Base-by-base conservation (phyloP, 2,113 vertebrate species). In the Hemichromis elongatus region DNA sequence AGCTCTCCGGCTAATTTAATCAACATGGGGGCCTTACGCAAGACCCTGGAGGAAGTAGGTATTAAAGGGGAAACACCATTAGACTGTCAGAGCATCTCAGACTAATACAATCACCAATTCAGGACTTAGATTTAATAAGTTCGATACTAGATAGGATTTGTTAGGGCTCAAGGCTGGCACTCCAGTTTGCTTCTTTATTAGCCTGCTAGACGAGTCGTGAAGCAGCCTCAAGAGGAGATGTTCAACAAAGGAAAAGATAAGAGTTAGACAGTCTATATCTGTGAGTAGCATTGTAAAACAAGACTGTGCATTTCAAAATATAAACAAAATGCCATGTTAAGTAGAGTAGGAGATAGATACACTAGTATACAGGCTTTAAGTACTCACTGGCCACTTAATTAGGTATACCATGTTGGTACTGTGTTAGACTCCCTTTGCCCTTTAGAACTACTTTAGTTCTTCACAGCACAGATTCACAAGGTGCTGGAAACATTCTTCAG, bases 1-100 rank as follows among this genome's bases (percentile, higher is more conserved):
- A 94, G 87, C 85, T 88, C 77, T 84, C 16, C 10, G 5, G 81
- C 92, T 95, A 94, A 96, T 93, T 87, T 35, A 92, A 96, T 95
- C 90, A 90, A 75, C 84, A 77, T 92, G 88, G 91, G 82, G 92
- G 79, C 61, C 83, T 91, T 92, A 82, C 52, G 88, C 83, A 92
- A 90, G 92, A 87, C 56, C 82, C 82, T 79, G 82, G 80, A 94
- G 92, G 94, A 95, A 93, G 94, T 86, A 85, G 89, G 89, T 90
- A 91, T 92, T 92, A 89, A 83, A 82, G 87, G 82, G 91, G 90
- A 93, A 94, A 93, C 89, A 59, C 89, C 86, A 93, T 94, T 90
- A 93, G 80, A 88, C 77, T 40, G 78, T 88, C 86, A 59, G 82
- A 86, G 84, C 75, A 77, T 90, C 92, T 88, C 87, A 56, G 89